Evolutionary conservation across 2,888 invertebrate species (phyloP), one percentile per base, ranked within the genome.

Genomic region (Cataglyphis rosenhaueri): DNA sequence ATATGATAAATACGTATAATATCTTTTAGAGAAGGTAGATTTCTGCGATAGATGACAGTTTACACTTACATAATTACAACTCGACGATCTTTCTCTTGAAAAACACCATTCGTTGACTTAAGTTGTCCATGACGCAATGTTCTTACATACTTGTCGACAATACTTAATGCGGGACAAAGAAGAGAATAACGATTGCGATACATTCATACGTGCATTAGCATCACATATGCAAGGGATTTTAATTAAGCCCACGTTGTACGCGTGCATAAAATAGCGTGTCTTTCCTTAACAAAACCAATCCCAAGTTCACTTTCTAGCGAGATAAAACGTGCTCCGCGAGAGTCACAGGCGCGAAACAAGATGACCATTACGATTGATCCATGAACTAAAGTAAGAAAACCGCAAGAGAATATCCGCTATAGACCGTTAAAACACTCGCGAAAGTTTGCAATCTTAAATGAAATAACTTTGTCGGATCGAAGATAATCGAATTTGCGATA

Each of bases 251-350:
- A 68, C 12, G 25, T n/a, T 79, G 59, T 57, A 64, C 35, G 52
- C 38, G 29, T 48, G 38, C 32, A 79, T 74, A 62, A 81, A 85
- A 85, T 62, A 62, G 57, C 88, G 88, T 86, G 91, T 85, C 89
- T 90, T 90, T 86, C 84, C 89, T 91, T 91, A 92, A 92, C 92
- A 88, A 92, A 89, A 88, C 92, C 92, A 92, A 92, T 92, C 91
- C 81, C 64, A 76, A 86, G 91, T 91, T 92, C 90, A 87, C 83
- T 92, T 90, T 92, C 91, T 92, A 92, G 91, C 85, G 85, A 81
- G 84, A 76, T 76, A 84, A 83, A 86, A 85, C 70, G 76, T 83
- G 82, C 83, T 81, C 65, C 61, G 70, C 83, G 68, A 84, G 64
- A 55, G 64, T 59, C 65, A 38, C 73, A 74, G 41, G 61, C 59